Conservation (phyloP, 2,797 vertebrate species). For the Epinephelus awoara region DNA sequence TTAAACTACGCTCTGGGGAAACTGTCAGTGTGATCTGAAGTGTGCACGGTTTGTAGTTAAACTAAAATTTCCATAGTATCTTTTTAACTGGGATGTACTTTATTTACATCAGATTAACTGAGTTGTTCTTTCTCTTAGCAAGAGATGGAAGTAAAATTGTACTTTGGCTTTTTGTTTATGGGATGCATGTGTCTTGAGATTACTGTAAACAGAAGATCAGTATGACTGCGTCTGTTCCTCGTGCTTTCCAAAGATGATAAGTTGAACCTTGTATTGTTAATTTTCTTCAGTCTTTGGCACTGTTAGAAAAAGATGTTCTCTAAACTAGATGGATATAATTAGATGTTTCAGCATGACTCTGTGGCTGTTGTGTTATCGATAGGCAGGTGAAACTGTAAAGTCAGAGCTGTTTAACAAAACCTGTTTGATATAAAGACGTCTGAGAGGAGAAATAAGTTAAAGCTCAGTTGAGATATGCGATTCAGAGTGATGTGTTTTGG, state of each 20-base stretch:
- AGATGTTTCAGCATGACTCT: neutral
- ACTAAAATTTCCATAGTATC: neutral
- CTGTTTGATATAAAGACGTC: neutral
- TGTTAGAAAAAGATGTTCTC: neutral
- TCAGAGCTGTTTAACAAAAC: neutral
- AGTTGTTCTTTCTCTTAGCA: conserved; percentile 33
- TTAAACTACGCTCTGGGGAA: conserved; percentile 26
- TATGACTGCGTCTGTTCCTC: conserved; percentile 16
- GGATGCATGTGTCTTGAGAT: conserved; percentile 26
- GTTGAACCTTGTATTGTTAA: neutral
- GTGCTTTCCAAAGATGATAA: conserved; percentile 1
- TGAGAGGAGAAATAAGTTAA: neutral
- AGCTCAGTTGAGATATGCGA: neutral
- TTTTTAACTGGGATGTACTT: conserved; percentile 37
- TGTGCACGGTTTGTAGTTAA: conserved; percentile 22
- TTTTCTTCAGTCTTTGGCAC: conserved; percentile 4
- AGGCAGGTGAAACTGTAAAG: neutral
- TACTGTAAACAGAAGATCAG: conserved; percentile 46
- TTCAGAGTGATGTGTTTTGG: conserved; percentile 1
- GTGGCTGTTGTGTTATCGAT: neutral
- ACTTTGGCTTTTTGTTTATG: conserved; percentile 12
- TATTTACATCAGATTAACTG: conserved; percentile 33
- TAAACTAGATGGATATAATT: neutral
- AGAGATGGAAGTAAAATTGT: conserved; percentile 34
- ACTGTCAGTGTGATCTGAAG: conserved; percentile 17